Evolutionary conservation across 2,113 vertebrate genomes (phyloP).

Genomic region (Abramis brama): DNA sequence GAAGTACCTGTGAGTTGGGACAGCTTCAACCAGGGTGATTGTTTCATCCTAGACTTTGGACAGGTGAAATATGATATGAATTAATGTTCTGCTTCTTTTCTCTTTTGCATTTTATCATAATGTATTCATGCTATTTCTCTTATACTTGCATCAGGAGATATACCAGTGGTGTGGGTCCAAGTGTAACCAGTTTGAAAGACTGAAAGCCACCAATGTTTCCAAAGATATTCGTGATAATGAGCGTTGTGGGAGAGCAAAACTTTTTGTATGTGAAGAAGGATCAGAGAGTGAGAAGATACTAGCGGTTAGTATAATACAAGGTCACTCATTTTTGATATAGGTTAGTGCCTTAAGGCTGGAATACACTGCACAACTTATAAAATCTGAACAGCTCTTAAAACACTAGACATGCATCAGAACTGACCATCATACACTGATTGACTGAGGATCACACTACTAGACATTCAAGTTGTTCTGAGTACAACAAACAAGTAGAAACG

Average conservation of each 20-base stretch:
- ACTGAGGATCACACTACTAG: not conserved
- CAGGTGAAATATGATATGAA: constrained; percentile 75
- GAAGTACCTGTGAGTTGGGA: constrained; percentile 94
- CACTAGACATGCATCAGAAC: too few relatives aligned
- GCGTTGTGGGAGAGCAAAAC: constrained; percentile 85
- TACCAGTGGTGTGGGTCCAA: constrained; percentile 93
- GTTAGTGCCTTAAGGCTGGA: not conserved
- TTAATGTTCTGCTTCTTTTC: not conserved
- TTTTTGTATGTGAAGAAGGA: constrained; percentile 88
- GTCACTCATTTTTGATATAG: not conserved
- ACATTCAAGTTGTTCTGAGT: not conserved
- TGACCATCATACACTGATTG: too few relatives aligned
- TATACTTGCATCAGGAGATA: constrained; percentile 79
- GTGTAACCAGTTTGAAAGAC: constrained; percentile 88
- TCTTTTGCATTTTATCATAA: not conserved
- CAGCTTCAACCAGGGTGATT: constrained; percentile 96
- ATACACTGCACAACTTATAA: not conserved
- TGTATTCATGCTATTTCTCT: not conserved
- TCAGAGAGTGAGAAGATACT: constrained; percentile 86
- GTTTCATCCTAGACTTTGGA: constrained; percentile 96
- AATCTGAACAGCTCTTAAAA: too few relatives aligned
- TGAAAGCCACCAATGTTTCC: constrained; percentile 89
- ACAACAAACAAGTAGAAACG: not conserved
- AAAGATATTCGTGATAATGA: constrained; percentile 96
- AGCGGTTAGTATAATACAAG: constrained; percentile 75